Conservation (phyloP, 2,113 vertebrate genomes). For the Channa maculata region DNA sequence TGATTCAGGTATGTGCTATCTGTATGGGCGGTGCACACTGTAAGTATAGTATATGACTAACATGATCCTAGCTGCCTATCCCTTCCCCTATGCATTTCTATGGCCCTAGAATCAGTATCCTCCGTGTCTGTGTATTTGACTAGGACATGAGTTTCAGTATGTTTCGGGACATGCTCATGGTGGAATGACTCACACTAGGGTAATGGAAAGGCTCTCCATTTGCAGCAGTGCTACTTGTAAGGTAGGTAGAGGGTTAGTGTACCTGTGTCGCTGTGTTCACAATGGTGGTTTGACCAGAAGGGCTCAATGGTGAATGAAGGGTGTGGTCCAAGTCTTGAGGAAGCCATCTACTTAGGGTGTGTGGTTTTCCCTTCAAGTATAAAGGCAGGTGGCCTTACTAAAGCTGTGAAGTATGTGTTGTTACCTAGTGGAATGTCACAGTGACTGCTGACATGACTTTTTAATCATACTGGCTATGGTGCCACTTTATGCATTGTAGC, state of each 20-base stretch:
- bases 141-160: background rate
- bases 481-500: constrained; percentile 3
- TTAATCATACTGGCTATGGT: background rate
- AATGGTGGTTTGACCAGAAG: constrained; percentile 38
- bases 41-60: background rate
- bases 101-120: background rate
- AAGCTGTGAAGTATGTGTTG: constrained; percentile 11
- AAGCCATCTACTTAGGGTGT: constrained; percentile 9
- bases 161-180: background rate
- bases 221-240: constrained; percentile 2
- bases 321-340: constrained; percentile 60
- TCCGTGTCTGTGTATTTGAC: background rate
- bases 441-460: constrained; percentile 45
- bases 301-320: constrained; percentile 56
- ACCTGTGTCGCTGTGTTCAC: constrained; percentile 9
- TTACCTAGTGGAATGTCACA: constrained; percentile 7
- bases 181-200: background rate
- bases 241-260: background rate
- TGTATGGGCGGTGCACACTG: background rate
- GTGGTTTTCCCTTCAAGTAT: constrained; percentile 30
- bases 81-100: constrained; percentile 8
- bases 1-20: background rate
- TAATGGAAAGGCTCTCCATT: background rate
- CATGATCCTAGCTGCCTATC: constrained; percentile 30
- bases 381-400: constrained; percentile 20